These are phyloP conservation scores for Orthonevra nobilis DNA, from an alignment of 2,888 invertebrate genomes.

Conservation along the genomic window DNA sequence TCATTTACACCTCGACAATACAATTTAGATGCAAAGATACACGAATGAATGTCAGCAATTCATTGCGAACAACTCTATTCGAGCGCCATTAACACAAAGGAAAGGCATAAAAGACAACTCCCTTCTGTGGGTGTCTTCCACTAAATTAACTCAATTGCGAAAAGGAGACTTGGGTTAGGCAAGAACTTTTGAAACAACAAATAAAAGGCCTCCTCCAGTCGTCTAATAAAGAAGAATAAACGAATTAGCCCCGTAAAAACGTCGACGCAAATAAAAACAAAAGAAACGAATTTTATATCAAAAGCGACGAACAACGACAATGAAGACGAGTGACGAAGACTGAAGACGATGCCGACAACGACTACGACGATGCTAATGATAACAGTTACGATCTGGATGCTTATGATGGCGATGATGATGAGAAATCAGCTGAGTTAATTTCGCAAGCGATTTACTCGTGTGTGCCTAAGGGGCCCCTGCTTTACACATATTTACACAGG, in stretches of 20 bases:
- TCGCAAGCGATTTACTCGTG: conserved; percentile 51
- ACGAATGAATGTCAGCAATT: background rate
- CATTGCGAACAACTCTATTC: conserved; percentile 12
- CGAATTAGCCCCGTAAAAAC: conserved; percentile 25
- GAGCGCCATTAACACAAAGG: too few species aligned
- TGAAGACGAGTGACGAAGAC: background rate
- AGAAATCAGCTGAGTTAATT: conserved; percentile 62
- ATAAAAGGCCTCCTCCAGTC: conserved; percentile 4
- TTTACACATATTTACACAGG: background rate
- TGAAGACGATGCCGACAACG: conserved; percentile 15
- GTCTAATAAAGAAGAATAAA: conserved; percentile 21
- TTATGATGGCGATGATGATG: conserved; percentile 26
- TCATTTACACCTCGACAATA: too few species aligned
- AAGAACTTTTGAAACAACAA: background rate
- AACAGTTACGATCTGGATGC: conserved; percentile 46
- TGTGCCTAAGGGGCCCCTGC: background rate
- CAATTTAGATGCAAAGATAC: too few species aligned
- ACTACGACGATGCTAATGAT: conserved; percentile 52
- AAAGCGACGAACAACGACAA: background rate
- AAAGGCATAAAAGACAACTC: background rate
- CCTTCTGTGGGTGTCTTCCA: background rate
- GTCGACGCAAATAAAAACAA: background rate
- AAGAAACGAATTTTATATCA: background rate
- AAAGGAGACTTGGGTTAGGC: too few species aligned
- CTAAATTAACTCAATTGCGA: background rate